phyloP scores from a whole-genome alignment of 2,797 vertebrate species.

The Erpetoichthys calabaricus region DNA sequence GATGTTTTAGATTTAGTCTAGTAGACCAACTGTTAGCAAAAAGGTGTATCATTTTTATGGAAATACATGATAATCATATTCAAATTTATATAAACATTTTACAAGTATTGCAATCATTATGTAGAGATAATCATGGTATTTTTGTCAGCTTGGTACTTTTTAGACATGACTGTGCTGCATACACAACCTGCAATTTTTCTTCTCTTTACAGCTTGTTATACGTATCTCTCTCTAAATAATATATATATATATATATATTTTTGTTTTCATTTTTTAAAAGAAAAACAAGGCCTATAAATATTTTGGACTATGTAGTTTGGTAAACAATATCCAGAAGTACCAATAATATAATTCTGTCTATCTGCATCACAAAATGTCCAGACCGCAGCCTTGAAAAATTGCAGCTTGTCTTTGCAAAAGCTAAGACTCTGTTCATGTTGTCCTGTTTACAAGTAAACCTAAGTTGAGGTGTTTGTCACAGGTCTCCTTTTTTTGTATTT shows the following conservation, averaged over 20 bases:
- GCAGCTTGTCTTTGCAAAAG: constrained; percentile 66
- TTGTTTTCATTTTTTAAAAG: not conserved
- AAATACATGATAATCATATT: constrained; percentile 70
- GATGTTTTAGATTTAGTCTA: constrained; percentile 84
- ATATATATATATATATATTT: not conserved
- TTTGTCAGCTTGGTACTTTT: constrained; percentile 74
- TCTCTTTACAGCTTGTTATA: constrained; percentile 36
- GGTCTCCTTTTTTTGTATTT: constrained; percentile 78
- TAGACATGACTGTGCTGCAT: constrained; percentile 62
- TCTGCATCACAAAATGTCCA: constrained; percentile 9
- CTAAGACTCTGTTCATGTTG: constrained; percentile 66
- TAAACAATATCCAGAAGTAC: constrained; percentile 20
- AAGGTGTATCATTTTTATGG: constrained; percentile 80
- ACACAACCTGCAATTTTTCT: constrained; percentile 77
- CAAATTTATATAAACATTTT: constrained; percentile 85
- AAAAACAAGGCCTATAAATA: constrained; percentile 16
- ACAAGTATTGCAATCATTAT: constrained; percentile 73
- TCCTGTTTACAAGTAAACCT: constrained; percentile 86
- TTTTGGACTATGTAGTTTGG: constrained; percentile 24
- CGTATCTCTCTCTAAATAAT: constrained; percentile 6
- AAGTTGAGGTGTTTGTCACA: constrained; percentile 78
- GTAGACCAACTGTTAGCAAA: constrained; percentile 75
- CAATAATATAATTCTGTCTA: constrained; percentile 24
- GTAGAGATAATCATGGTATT: constrained; percentile 70
- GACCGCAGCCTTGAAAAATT: constrained; percentile 48